Conservation (phyloP, 2,113 vertebrate genomes). For the Hippoglossus stenolepis region DNA sequence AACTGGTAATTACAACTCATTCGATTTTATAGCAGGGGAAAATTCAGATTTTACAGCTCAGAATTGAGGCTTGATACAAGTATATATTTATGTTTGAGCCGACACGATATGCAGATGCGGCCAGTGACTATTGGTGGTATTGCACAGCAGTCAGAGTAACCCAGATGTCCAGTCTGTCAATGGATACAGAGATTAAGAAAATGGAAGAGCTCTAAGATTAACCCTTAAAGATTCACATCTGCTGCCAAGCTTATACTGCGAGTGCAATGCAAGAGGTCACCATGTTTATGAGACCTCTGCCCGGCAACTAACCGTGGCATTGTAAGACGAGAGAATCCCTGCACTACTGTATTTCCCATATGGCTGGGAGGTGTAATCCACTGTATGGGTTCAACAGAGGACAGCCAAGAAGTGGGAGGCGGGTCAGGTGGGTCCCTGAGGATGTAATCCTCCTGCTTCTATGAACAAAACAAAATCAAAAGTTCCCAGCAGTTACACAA, state of each 20-base stretch:
- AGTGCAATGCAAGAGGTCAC: conserved; percentile 17
- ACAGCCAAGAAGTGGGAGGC: conserved; percentile 40
- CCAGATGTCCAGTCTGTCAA: conserved; percentile 45
- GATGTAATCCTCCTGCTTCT: conserved; percentile 69
- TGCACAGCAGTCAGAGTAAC: neutral
- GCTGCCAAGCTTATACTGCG: conserved; percentile 32
- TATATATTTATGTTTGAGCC: conserved; percentile 1
- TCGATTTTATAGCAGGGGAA: too few species aligned
- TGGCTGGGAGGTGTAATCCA: conserved; percentile 35
- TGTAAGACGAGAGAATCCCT: conserved; percentile 6
- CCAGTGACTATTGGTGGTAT: neutral
- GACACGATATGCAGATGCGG: neutral
- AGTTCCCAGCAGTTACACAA: conserved; percentile 75
- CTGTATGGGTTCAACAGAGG: conserved; percentile 51
- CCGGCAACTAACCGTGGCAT: neutral
- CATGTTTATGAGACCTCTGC: conserved; percentile 4
- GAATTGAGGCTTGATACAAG: too few species aligned
- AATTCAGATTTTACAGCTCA: too few species aligned
- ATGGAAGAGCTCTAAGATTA: conserved; percentile 52
- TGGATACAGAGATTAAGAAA: conserved; percentile 51
- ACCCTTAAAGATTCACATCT: conserved; percentile 56
- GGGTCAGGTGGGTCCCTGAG: conserved; percentile 65
- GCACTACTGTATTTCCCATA: conserved; percentile 42
- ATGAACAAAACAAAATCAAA: conserved; percentile 64
- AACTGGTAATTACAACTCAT: too few species aligned